These are phyloP conservation scores for Capricornis sumatraensis DNA, from an alignment of 2,113 vertebrate genomes.

Conservation along the genomic window DNA sequence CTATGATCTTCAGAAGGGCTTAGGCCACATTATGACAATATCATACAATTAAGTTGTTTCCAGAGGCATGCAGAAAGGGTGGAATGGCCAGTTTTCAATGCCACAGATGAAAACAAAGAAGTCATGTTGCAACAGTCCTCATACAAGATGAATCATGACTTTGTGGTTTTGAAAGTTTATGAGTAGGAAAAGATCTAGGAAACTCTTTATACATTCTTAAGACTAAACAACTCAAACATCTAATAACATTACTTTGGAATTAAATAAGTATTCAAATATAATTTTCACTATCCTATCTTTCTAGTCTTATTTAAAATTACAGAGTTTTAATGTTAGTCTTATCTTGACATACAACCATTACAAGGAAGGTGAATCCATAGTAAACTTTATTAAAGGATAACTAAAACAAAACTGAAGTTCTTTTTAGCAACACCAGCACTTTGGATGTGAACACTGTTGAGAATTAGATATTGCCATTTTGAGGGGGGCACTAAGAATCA, in stretches of 20 bases:
- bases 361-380: background rate
- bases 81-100: conserved; percentile 53
- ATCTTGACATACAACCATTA: background rate
- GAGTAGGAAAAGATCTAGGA: conserved; percentile 24
- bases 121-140: conserved; percentile 56
- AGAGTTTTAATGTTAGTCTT: background rate
- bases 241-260: background rate
- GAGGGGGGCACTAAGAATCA: background rate
- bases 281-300: background rate
- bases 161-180: conserved; percentile 54
- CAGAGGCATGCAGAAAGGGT: background rate
- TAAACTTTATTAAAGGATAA: background rate
- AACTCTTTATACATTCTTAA: background rate
- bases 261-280: conserved; percentile 38
- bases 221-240: background rate
- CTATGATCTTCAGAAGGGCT: conserved; percentile 48
- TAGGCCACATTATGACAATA: conserved; percentile 46
- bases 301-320: background rate
- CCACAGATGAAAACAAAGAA: conserved; percentile 15
- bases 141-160: conserved; percentile 48
- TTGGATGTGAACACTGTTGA: background rate
- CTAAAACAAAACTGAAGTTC: background rate
- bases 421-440: background rate
- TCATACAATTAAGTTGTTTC: conserved; percentile 65
- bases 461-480: background rate